Percentiles rank a stretch among this genome's conserved stretches.
Evolutionary conservation across 2,888 invertebrate species (phyloP).

Genomic region (Tachina grossa): DNA sequence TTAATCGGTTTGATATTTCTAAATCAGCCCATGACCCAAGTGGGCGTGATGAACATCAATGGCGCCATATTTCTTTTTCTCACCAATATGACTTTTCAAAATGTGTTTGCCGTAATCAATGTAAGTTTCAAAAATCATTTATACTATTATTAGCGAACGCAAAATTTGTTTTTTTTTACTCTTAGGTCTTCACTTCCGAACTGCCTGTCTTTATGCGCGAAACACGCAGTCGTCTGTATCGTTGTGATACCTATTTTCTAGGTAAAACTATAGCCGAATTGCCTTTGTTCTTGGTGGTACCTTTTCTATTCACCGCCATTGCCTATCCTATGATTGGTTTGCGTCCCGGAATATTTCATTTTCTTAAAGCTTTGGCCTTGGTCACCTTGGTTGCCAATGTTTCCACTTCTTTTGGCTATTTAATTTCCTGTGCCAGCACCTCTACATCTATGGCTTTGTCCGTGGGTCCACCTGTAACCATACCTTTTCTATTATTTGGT

Average conservation of each 20-base stretch:
- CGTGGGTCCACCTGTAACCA: conserved; percentile 94
- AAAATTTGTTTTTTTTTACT: conserved; percentile 44
- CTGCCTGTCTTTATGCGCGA: conserved; percentile 94
- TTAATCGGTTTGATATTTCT: conserved; percentile 94
- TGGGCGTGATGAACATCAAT: conserved; percentile 96
- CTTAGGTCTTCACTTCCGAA: conserved; percentile 93
- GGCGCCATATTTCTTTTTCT: conserved; percentile 95
- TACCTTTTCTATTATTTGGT: conserved; percentile 96
- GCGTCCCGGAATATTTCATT: conserved; percentile 88
- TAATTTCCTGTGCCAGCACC: conserved; percentile 93
- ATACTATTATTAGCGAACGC: background rate
- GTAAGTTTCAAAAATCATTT: conserved; percentile 84
- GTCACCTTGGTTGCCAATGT: conserved; percentile 93
- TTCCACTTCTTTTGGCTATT: conserved; percentile 94
- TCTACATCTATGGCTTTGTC: conserved; percentile 94
- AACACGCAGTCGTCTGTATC: conserved; percentile 94
- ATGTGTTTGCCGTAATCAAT: conserved; percentile 96
- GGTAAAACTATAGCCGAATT: conserved; percentile 95
- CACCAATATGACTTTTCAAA: conserved; percentile 96
- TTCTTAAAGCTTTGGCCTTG: conserved; percentile 87
- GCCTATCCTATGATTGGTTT: conserved; percentile 95
- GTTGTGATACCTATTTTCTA: conserved; percentile 94
- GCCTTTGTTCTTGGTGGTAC: conserved; percentile 92
- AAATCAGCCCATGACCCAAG: conserved; percentile 91
- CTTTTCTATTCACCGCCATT: conserved; percentile 91